phyloP scores from a whole-genome alignment of 2,113 vertebrate species.

The Chloebia gouldiae region DNA sequence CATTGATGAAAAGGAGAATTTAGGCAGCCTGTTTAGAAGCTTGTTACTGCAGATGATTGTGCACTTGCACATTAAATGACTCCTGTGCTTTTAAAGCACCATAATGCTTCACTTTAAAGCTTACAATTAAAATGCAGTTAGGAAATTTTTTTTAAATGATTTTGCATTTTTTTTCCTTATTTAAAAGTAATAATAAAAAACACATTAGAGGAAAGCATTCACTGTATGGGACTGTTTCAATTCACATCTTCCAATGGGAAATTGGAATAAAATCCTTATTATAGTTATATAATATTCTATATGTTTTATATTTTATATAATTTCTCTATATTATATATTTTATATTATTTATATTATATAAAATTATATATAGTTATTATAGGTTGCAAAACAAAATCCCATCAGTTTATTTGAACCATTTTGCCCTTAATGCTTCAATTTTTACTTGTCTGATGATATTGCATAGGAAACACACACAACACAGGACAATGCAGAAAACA shows the following conservation, averaged over 20 bases:
- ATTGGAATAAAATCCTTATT: background rate
- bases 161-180: accelerated
- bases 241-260: background rate
- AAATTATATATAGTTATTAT: too few relatives aligned
- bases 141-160: accelerated
- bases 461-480: background rate
- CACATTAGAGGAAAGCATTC: accelerated
- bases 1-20: background rate
- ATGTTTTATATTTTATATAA: too few relatives aligned
- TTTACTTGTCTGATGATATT: background rate
- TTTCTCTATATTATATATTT: too few relatives aligned
- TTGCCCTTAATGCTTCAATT: background rate
- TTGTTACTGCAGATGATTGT: background rate
- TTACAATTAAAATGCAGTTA: background rate
- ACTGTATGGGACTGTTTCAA: background rate
- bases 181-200: background rate
- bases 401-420: background rate
- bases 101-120: background rate
- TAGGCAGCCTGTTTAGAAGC: background rate
- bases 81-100: background rate
- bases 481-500: background rate
- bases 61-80: background rate
- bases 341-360: too few relatives aligned
- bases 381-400: background rate
- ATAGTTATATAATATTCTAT: background rate